These are phyloP conservation scores for Lagria hirta DNA, from an alignment of 2,888 invertebrate genomes.

Conservation along the genomic window DNA sequence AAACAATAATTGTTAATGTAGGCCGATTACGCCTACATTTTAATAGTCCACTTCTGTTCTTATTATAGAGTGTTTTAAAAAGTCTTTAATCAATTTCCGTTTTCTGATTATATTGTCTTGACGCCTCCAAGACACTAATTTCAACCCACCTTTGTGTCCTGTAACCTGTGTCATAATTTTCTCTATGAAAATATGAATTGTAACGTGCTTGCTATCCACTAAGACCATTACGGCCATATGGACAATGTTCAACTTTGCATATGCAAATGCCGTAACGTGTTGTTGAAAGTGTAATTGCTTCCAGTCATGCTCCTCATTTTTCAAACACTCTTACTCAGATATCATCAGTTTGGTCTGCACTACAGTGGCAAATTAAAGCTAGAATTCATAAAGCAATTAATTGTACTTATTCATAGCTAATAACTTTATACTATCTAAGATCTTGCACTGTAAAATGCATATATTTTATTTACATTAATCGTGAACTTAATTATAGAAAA, in stretches of 20 bases:
- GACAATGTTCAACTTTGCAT: constrained; percentile 27
- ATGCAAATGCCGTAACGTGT: constrained; percentile 29
- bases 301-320: constrained; percentile 27
- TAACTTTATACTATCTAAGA: constrained; percentile 11
- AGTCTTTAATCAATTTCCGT: no score
- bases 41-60: no score
- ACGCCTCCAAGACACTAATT: no score
- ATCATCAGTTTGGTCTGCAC: constrained; percentile 20
- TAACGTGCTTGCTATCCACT: constrained; percentile 15
- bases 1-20: no score
- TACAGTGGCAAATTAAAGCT: constrained; percentile 26
- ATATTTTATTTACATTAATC: constrained; percentile 5
- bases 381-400: constrained; percentile 24
- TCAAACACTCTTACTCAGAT: constrained; percentile 24
- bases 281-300: constrained; percentile 31
- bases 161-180: neutral
- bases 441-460: constrained; percentile 6
- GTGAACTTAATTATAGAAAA: neutral
- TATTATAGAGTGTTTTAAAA: no score
- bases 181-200: constrained; percentile 24
- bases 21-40: no score
- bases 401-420: constrained; percentile 15
- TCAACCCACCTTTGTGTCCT: neutral
- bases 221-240: constrained; percentile 23
- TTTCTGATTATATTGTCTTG: no score